These are phyloP conservation scores for Coptodon rendalli DNA, from an alignment of 2,113 vertebrate genomes.

Conservation along the genomic window DNA sequence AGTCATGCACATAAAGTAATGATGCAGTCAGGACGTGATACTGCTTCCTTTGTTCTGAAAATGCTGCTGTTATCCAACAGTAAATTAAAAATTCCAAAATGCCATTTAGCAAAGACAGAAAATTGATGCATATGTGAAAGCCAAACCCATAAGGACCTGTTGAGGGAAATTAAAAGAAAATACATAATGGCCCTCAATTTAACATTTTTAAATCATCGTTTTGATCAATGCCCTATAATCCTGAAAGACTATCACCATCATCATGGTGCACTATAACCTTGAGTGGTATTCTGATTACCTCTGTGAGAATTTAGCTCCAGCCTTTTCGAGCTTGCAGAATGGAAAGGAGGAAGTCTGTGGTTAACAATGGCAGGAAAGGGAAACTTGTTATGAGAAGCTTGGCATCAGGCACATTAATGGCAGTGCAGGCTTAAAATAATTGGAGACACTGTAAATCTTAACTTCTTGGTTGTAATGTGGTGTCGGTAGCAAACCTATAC, in stretches of 20 bases:
- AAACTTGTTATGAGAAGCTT: conserved; percentile 43
- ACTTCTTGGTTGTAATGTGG: neutral
- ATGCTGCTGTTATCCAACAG: neutral
- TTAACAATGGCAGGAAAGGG: conserved; percentile 69
- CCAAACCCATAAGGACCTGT: neutral
- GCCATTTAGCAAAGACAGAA: neutral
- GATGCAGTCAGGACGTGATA: neutral
- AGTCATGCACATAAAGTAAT: conserved; percentile 9
- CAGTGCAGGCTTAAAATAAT: neutral
- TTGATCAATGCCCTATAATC: neutral
- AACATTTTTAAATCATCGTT: neutral
- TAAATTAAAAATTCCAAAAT: neutral
- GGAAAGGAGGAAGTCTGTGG: conserved; percentile 34
- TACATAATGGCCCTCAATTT: neutral
- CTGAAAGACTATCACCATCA: neutral
- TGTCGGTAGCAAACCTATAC: neutral
- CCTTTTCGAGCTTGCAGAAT: conserved; percentile 40
- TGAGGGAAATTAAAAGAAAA: neutral
- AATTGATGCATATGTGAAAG: neutral
- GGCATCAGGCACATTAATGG: neutral
- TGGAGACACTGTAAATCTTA: neutral
- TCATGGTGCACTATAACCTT: neutral
- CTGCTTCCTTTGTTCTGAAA: neutral
- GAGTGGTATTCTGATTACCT: neutral
- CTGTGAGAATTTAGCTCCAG: neutral